Percentiles rank a stretch among this genome's conserved stretches.
phyloP scores from a whole-genome alignment of 2,888 invertebrate species.

The Orthonevra nobilis region DNA sequence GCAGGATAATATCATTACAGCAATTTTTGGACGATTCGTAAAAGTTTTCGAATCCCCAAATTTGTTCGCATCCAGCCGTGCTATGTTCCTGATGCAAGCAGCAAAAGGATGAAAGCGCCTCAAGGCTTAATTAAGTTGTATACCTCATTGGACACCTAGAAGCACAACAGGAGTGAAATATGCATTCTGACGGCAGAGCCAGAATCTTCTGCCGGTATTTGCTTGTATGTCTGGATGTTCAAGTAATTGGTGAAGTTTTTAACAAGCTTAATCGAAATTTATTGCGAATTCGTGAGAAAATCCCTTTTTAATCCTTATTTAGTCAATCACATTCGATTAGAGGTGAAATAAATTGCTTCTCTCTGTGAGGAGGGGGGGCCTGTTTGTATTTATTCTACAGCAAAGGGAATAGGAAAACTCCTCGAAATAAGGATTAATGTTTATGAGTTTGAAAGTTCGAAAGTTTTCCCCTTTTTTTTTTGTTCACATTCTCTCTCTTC shows the following conservation, averaged over 20 bases:
- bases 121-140: constrained; percentile 64
- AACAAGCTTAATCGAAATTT: constrained; percentile 70
- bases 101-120: constrained; percentile 32
- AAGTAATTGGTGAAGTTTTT: constrained; percentile 69
- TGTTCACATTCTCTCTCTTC: neutral
- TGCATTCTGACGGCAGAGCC: constrained; percentile 4
- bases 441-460: constrained; percentile 57
- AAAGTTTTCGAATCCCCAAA: constrained; percentile 30
- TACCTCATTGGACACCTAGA: constrained; percentile 38
- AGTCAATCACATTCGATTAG: constrained; percentile 69
- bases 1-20: constrained; percentile 58
- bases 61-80: constrained; percentile 15
- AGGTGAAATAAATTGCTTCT: constrained; percentile 36
- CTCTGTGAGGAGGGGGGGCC: constrained; percentile 2
- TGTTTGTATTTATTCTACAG: neutral
- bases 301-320: constrained; percentile 69
- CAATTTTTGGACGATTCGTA: constrained; percentile 31
- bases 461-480: constrained; percentile 48
- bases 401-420: neutral
- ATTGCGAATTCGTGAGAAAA: constrained; percentile 62
- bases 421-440: constrained; percentile 56
- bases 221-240: neutral
- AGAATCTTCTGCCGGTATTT: neutral
- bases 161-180: constrained; percentile 14
- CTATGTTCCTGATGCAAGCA: too few species aligned